Evolutionary conservation across 2,797 vertebrate species (phyloP), one percentile per base, ranked within the genome.

Genomic region (Arrhamphus sclerolepis): DNA sequence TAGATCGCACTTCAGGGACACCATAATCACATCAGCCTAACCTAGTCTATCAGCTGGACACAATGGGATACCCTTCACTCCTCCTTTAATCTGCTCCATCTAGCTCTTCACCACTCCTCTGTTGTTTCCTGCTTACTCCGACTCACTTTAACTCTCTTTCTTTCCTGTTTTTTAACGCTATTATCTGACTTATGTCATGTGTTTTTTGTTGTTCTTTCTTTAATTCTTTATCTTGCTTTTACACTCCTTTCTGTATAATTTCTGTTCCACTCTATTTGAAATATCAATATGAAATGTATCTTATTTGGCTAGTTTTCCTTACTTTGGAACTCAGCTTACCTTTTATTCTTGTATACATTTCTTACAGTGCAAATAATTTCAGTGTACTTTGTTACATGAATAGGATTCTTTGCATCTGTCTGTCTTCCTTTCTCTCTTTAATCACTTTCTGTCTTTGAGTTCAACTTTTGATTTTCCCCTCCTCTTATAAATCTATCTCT

Each of bases 1-100:
- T 92, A 92, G 92, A 93, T 94, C 89, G 90, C 90, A 92, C 92
- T 91, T 93, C 88, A 83, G 92, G 93, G 92, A 93, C 89, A 86
- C 88, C 84, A 90, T 93, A 94, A 93, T 93, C 92, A 92, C 91
- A 93, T 94, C 93, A 91, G 89, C 87, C 87, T 90, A 91, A 89
- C 89, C 89, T 91, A 88, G 81, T 89, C 90, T 89, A 92, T 93
- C 91, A 93, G 90, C 90, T 90, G 91, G 89, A 85, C 91, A 87
- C 91, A 82, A 86, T 90, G 86, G 91, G 92, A 90, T 91, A 91
- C 91, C 90, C 90, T 92, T 83, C 86, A 87, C 87, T 87, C 87
- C 89, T 89, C 87, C 89, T 90, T 90, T 87, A 89, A 90, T 89
- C 87, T 89, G 86, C 87, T 83, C 72, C 80, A 86, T 87, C 89